Base-by-base conservation (phyloP, 2,888 invertebrate genomes). In the Euproctis similis region DNA sequence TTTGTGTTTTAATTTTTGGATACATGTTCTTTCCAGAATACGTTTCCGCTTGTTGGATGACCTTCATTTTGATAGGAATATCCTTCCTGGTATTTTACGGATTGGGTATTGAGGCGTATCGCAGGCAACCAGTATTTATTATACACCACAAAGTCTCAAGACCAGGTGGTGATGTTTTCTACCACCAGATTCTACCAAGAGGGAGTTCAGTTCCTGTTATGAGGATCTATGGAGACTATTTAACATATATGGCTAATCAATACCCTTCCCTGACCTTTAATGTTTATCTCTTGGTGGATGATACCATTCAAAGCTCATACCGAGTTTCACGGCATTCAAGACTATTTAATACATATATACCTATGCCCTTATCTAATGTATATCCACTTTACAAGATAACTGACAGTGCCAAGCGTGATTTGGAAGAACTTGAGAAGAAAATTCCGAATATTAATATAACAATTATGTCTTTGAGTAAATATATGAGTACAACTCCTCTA, bases 401-500 rank as follows among this genome's bases (percentile, higher is more conserved):
- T 13, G 63, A 61, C 18, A 54, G 35, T 14, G 50, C 52, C 22
- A 56, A 53, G 38, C 51, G 49, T 26, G 65, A 69, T 30, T 39
- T 72, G 10, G 42, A 38, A 24, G 60, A 67, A 12, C 66, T 85
- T 23, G 53, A 72, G 34, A 50, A 44, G 20, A 65, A 54, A 38
- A 71, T 72, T 46, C 67, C 68, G 14, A 85, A 84, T 36, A 63
- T 87, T 1, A 76, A 77, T 19, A 44, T 86, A 4, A 72, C 70
- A 21, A 58, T 82, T 18, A 63, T 65, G 42, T 40, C 58, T 23
- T 32, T 76, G 32, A 63, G 70, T 44, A 72, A 81, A 35, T 84
- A 73, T 27, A 87, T 88, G 73, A 57, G 69, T 18, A 64, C 59
- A 34, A 85, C 87, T 1, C 87, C 87, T 1, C 53, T 88, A 22